Evolutionary conservation across 2,113 vertebrate species (phyloP).

Genomic region (Ondatra zibethicus): DNA sequence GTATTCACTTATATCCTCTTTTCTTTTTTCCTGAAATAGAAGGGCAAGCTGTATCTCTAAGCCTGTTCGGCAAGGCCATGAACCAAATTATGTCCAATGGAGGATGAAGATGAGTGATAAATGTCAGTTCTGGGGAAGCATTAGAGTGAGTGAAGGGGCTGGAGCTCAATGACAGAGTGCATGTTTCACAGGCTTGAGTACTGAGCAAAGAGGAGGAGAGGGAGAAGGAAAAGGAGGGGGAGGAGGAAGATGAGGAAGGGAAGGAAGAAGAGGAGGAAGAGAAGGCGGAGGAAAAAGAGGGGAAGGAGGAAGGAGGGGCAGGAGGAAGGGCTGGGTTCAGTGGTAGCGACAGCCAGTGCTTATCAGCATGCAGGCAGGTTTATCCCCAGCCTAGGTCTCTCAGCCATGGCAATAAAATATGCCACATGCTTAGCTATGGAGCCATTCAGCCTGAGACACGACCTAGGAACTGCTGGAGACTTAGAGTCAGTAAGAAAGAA

Average conservation of each 20-base stretch:
- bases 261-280: too few relatives aligned
- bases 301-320: too few relatives aligned
- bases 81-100: background rate
- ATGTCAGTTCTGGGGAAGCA: background rate
- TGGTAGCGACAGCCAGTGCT: background rate
- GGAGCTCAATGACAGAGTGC: background rate
- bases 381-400: background rate
- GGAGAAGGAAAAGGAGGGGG: too few relatives aligned
- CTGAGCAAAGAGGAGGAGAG: background rate
- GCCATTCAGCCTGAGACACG: background rate
- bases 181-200: too few relatives aligned
- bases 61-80: background rate
- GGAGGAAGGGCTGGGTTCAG: background rate
- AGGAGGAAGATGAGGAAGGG: fast-evolving
- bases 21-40: background rate
- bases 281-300: too few relatives aligned
- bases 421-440: background rate
- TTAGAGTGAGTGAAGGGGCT: background rate
- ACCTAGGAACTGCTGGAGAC: background rate
- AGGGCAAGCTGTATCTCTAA: background rate
- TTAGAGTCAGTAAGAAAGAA: background rate
- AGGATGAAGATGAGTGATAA: background rate
- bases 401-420: background rate
- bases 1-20: background rate
- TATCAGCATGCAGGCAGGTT: background rate